Evolutionary conservation across 2,888 invertebrate genomes (phyloP), one percentile per base, ranked within the genome.

Genomic region (Drosophila gaucha): DNA sequence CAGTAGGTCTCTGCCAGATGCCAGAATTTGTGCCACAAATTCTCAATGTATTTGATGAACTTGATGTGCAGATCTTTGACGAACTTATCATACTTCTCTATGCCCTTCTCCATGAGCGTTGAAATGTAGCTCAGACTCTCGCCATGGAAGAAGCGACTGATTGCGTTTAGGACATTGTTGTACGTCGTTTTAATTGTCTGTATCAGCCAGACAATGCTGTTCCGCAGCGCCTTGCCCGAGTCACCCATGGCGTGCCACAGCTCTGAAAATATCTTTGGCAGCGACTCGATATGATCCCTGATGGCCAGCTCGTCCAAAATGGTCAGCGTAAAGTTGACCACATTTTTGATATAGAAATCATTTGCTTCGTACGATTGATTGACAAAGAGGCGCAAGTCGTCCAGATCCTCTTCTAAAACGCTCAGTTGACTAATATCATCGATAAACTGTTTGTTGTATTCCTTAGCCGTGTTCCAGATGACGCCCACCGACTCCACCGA

Each of bases 181-280:
- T 96, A 96, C 0, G 95, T 95, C 38, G 92, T 93, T 88, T 95
- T 96, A 0, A 96, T 93, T 64, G 93, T 80, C 9, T 92, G 90
- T 0, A 96, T 94, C 0, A 96, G 93, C 94, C 95, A 96, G 0
- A 94, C 91, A 9, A 97, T 92, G 73, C 96, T 96, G 71, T 95
- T 94, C 44, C 96, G 94, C 18, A 97, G 94, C 0, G 96, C 96
- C 74, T 95, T 93, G 8, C 96, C 96, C 0, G 96, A 96, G 54
- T 96, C 96, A 0, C 96, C 97, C 96, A 97, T 96, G 78, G 96
- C 94, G 5, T 96, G 95, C 96, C 96, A 96, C 86, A 97, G 93
- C 90, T 97, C 97, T 46, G 95, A 95, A 0, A 97, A 93, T 22
- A 97, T 96, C 44, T 95, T 95, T 0, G 97, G 97, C 50, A 97